Conservation (phyloP, 2,888 invertebrate species). For the Parnassius apollo region DNA sequence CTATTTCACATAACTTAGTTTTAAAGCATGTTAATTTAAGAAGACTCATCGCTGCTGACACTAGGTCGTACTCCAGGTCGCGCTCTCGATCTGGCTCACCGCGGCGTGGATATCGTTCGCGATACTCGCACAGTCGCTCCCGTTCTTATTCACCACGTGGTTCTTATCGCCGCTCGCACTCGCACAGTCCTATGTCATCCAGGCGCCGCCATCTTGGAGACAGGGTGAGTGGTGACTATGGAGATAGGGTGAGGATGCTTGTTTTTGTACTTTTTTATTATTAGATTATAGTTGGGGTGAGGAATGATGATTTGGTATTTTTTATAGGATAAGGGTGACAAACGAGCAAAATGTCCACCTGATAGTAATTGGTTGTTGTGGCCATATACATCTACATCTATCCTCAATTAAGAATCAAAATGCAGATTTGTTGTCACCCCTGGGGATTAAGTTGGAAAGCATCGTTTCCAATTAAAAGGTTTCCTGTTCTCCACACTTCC, state of each 20-base stretch:
- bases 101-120: constrained; percentile 69
- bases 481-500: too few relatives aligned
- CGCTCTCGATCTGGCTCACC: constrained; percentile 83
- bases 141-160: constrained; percentile 83
- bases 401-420: too few relatives aligned
- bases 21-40: constrained; percentile 21
- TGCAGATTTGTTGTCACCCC: too few relatives aligned
- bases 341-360: too few relatives aligned
- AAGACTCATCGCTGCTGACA: constrained; percentile 17
- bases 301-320: not conserved
- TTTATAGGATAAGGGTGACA: too few relatives aligned
- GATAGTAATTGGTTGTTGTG: too few relatives aligned
- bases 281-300: constrained; percentile 16
- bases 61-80: constrained; percentile 44
- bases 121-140: constrained; percentile 84
- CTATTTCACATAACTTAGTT: not conserved
- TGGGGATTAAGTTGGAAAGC: too few relatives aligned
- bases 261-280: constrained; percentile 14
- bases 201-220: constrained; percentile 89
- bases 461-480: too few relatives aligned
- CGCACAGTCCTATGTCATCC: constrained; percentile 91
- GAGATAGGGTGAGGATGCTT: constrained; percentile 33
- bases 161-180: constrained; percentile 83
- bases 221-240: constrained; percentile 73
- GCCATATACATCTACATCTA: too few relatives aligned